Evolutionary conservation across 1,140 invertebrate genomes (phyloP), one percentile per base, ranked within the genome.

Genomic region (Samia ricini): DNA sequence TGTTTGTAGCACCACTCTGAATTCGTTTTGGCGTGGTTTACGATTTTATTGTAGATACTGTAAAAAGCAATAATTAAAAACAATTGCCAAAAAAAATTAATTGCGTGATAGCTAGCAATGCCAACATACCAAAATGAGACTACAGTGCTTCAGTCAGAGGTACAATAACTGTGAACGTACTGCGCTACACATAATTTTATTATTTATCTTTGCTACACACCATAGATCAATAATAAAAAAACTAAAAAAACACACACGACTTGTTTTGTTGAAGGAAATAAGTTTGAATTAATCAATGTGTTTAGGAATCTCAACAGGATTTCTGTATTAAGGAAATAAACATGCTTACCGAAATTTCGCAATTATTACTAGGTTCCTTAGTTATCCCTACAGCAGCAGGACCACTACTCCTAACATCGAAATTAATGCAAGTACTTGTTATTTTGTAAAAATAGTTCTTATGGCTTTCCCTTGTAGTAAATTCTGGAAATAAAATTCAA

Each of bases 381-480:
- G 57, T 15, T 49, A 73, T 51, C 4, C 64, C 64, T 24, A 73
- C 56, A 2, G 22, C 56, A 23, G 71, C 71, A 70, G 49, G 59
- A 29, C 33, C 55, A 26, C 18, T 15, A 12, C 48, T 60, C 63
- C 65, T 72, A 10, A 72, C 56, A 51, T 69, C 67, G 58, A 72
- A 66, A 20, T 57, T 63, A 1, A 72, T 29, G 19, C 22, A 63
- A 63, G 49, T 58, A 26, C 55, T 56, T n/a, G 67, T 56, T 48
- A 72, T 49, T 59, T 61, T 66, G 26, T 64, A 72, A 51, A 64
- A 67, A 3, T 56, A 19, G 21, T 54, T 26, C 6, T 54, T 33
- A 10, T 64, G 59, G 8, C 23, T 55, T 10, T 62, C 56, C 26
- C 18, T 52, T 23, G 64, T 64, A 21, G 57, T 62, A 3, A 72